Evolutionary conservation across 2,797 vertebrate genomes (phyloP), one percentile per base, ranked within the genome.

Genomic region (Sebastes oblongus): DNA sequence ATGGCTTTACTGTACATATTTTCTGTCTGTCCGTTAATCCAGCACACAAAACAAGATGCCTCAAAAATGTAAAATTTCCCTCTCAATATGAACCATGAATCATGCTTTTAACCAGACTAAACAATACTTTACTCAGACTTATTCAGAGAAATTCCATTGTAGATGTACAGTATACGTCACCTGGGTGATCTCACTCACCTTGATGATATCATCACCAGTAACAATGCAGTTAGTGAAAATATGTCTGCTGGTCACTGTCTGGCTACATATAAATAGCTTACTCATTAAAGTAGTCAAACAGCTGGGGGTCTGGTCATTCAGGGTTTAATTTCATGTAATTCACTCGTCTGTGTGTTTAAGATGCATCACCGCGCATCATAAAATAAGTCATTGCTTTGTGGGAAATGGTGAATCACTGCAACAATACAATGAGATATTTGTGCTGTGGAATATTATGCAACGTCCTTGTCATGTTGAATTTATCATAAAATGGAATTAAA

Each of bases 181-280:
- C 74, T 24, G 39, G 4, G 13, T 5, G 25, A 11, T 34, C 13
- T 50, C 11, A 16, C 27, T 46, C 65, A 72, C 54, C 24, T 13
- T 42, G 20, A 77, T 86, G 77, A 86, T 6, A 7, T 73, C 83
- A 82, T 67, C 14, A 16, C 3, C 24, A 34, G 55, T 29, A 61
- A 62, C 3, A 39, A 25, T 3, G 7, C 10, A 22, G 6, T 3
- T 27, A 66, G 11, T 52, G 9, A 56, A 20, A 2, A 1, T 27
- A 30, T 16, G 56, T 54, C 24, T 66, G 42, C 14, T 64, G 20
- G 12, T 80, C 27, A 81, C 62, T 65, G 78, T 79, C 69, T 84
- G 68, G 6, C 39, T 77, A 34, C 62, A 77, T 56, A 81, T 24
- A 78, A 10, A 70, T 14, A 1, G 0, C 4, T n/a, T 13, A 4